Base-by-base conservation (phyloP, 2,113 vertebrate genomes). In the Pitta sordida region DNA sequence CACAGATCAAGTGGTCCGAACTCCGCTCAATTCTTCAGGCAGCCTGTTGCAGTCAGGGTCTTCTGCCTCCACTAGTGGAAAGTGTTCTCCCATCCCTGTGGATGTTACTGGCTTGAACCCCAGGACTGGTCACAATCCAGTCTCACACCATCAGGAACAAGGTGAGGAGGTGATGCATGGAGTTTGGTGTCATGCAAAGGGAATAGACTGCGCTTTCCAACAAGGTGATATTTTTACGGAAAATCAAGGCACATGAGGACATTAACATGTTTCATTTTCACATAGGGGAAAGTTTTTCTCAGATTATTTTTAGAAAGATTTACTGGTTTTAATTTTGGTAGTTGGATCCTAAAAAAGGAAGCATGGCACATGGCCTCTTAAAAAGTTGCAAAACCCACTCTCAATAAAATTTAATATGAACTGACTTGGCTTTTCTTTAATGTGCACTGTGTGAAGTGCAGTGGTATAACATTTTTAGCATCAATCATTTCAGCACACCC, bases 271-370 rank as follows among this genome's bases (percentile, higher is more conserved):
- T 82, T 82, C 84, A 23, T 93, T 95, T 92, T 92, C 67, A 90
- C 87, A 85, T 3, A 62, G 82, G 58, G 83, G 55, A 92, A 96
- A 94, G 87, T 89, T 95, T 93, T 93, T 88, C 93, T 80, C 90
- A 39, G 75, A 86, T 87, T 95, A 96, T 96, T 94, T 96, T 94
- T 96, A 96, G 95, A 92, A 96, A 93, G 93, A 87, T 93, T 96
- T 96, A 83, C 91, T 95, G 94, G 91, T 83, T 95, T 96, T 91
- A 95, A 95, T 95, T 96, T 96, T 91, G 93, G 93, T 92, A 74
- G 59, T 88, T 88, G 71, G 71, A 91, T 89, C 82, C 90, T 94
- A 93, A 93, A 93, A 96, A 91, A 85, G 95, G 93, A 94, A 96
- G 89, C 67, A 80, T 85, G 95, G 91, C 93, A 94, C 93, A 93